Evolutionary conservation across 2,113 vertebrate genomes (phyloP).

Genomic region (Cacatua alba): DNA sequence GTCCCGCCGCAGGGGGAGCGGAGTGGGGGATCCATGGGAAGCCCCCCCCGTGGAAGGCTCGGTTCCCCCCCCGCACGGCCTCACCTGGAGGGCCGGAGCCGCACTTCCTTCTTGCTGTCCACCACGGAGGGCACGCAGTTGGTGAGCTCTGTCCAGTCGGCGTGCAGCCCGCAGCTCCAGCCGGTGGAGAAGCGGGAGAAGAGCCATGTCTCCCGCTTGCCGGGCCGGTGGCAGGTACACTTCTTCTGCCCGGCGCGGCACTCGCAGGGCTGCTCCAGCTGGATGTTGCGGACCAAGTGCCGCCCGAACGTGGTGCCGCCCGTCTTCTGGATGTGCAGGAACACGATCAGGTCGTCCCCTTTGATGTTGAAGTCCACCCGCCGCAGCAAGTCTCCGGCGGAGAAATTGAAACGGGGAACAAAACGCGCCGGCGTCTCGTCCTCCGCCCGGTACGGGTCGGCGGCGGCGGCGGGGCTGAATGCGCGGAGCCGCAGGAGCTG

Average conservation of each 20-base stretch:
- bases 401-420: conserved; percentile 91
- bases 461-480: conserved; percentile 71
- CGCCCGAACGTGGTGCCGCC: conserved; percentile 96
- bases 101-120: conserved; percentile 80
- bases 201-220: conserved; percentile 84
- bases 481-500: conserved; percentile 82
- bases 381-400: conserved; percentile 81
- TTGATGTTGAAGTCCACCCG: conserved; percentile 90
- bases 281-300: conserved; percentile 95
- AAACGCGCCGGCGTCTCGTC: conserved; percentile 89
- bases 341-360: conserved; percentile 94
- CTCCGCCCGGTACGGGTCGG: conserved; percentile 90
- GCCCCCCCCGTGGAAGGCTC: too few species aligned
- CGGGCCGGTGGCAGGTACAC: conserved; percentile 93
- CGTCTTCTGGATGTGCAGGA: conserved; percentile 98
- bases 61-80: not conserved
- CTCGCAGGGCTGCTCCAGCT: conserved; percentile 94
- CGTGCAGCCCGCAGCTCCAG: conserved; percentile 99
- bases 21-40: not conserved
- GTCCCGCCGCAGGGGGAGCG: not conserved
- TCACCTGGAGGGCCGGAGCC: conserved; percentile 82
- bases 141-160: conserved; percentile 99
- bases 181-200: conserved; percentile 99
- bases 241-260: conserved; percentile 96
- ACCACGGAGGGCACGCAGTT: conserved; percentile 92